Conservation (phyloP, 2,797 vertebrate genomes). For the Pantherophis vulpinus region DNA sequence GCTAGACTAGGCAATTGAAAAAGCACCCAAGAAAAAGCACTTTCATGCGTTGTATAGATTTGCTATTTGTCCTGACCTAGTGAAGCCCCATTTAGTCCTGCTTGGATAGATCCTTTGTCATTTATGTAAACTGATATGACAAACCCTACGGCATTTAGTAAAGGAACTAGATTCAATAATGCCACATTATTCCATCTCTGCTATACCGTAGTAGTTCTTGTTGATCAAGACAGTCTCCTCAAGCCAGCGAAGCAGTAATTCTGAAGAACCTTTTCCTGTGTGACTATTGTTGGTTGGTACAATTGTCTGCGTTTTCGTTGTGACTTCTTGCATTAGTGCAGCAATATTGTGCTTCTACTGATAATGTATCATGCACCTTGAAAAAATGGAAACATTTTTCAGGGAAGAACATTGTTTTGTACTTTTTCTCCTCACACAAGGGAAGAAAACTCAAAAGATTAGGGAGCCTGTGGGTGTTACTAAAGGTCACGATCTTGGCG, state of each 20-base stretch:
- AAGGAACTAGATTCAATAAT: neutral
- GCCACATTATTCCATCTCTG: neutral
- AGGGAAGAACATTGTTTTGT: neutral
- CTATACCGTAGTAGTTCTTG: neutral
- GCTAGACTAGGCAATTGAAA: neutral
- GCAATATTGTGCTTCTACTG: constrained; percentile 5
- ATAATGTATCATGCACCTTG: neutral
- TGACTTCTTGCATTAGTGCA: neutral
- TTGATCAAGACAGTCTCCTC: constrained; percentile 15
- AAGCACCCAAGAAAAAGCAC: neutral
- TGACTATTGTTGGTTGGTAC: neutral
- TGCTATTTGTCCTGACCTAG: neutral
- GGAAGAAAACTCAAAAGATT: neutral
- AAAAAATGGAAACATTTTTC: constrained; percentile 45
- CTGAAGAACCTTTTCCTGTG: neutral
- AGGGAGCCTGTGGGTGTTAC: neutral
- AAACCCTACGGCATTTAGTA: neutral
- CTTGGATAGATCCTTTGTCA: neutral
- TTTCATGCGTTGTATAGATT: neutral
- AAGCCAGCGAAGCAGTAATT: constrained; percentile 15
- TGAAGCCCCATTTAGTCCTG: neutral
- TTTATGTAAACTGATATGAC: neutral
- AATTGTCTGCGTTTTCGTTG: neutral
- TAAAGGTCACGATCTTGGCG: neutral
- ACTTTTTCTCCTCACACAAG: neutral